Percentiles rank a stretch among this genome's conserved stretches.
These are phyloP conservation scores for Eulemur macaco DNA, from an alignment of 2,113 vertebrate species.

Conservation along the genomic window DNA sequence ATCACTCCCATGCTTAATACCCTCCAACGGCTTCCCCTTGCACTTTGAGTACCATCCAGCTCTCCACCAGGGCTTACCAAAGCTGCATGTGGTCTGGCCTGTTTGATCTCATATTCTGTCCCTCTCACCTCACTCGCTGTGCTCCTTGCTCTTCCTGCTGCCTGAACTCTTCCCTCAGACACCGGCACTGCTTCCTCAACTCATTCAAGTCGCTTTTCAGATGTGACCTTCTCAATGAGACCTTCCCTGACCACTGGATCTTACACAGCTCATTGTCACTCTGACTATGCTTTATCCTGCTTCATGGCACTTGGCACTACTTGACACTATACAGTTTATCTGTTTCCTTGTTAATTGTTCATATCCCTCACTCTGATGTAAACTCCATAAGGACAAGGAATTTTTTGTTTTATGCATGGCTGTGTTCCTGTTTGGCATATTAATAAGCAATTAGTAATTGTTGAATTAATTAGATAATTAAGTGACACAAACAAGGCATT, in stretches of 20 bases:
- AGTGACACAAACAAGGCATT: slow-evolving; percentile 8
- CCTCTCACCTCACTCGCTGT: background rate
- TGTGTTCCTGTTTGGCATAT: background rate
- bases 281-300: background rate
- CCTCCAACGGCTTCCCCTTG: background rate
- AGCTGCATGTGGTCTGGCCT: background rate
- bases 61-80: background rate
- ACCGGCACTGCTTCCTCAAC: background rate
- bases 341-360: slow-evolving; percentile 15
- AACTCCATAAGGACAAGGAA: background rate
- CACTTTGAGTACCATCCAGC: background rate
- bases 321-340: background rate
- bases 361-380: background rate
- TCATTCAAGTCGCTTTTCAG: background rate
- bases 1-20: background rate
- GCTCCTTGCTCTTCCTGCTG: background rate
- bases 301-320: background rate
- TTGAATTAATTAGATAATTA: slow-evolving; percentile 33
- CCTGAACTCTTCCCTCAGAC: background rate
- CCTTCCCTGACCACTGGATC: background rate
- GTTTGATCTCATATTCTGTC: background rate
- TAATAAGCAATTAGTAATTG: slow-evolving; percentile 4
- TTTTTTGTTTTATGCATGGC: slow-evolving; percentile 3
- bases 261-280: background rate
- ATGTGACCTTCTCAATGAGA: background rate